Conservation (phyloP, 2,113 vertebrate genomes). For the Neolamprologus fasciatus region DNA sequence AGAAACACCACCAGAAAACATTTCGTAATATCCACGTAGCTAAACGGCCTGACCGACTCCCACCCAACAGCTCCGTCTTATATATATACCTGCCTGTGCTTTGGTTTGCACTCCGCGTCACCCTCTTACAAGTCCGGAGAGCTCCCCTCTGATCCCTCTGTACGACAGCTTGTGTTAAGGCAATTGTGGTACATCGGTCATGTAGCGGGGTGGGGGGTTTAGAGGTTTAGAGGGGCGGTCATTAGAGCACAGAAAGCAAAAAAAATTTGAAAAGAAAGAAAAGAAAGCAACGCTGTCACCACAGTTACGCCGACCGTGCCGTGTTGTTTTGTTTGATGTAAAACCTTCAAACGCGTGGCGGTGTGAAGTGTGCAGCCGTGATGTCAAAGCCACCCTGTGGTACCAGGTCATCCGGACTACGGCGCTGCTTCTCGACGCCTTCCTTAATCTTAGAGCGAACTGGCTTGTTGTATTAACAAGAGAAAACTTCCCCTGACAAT, state of each 20-base stretch:
- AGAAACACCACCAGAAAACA: constrained; percentile 67
- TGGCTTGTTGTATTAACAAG: constrained; percentile 40
- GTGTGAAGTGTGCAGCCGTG: background rate
- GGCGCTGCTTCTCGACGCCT: constrained; percentile 7
- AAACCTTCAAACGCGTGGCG: background rate
- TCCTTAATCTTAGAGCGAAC: background rate
- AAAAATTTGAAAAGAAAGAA: background rate
- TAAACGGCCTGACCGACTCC: constrained; percentile 22
- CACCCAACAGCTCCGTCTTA: background rate
- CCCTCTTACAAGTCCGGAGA: background rate
- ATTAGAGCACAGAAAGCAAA: constrained; percentile 13
- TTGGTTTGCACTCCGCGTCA: background rate
- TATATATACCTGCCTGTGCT: background rate
- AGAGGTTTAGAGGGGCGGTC: background rate
- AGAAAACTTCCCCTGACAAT: constrained; percentile 63
- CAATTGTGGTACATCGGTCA: constrained; percentile 58
- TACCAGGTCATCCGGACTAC: background rate
- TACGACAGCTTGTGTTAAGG: constrained; percentile 74
- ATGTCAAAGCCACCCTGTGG: background rate
- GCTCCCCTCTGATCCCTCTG: background rate
- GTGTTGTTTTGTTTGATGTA: background rate
- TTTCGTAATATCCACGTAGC: constrained; percentile 63
- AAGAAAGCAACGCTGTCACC: background rate
- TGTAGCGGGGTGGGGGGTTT: background rate
- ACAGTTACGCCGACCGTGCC: background rate